Percentiles rank a stretch among this genome's conserved stretches.
Conservation (phyloP, 2,888 invertebrate species). For the Eugnorisma glareosa region DNA sequence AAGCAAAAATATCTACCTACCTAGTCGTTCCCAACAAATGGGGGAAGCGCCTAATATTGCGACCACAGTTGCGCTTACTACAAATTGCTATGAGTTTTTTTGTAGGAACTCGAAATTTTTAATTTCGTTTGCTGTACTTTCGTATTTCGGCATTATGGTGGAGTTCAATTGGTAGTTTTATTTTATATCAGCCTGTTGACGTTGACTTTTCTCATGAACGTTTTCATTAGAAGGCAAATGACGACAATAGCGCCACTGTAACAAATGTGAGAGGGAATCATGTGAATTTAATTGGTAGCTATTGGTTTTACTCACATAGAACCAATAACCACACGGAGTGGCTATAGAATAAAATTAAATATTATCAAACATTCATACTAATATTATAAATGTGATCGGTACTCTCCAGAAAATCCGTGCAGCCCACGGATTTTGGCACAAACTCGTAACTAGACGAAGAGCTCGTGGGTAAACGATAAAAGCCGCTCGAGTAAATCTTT, state of each 20-base stretch:
- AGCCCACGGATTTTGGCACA: not conserved
- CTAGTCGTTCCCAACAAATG: slow-evolving; percentile 56
- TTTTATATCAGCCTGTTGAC: slow-evolving; percentile 12
- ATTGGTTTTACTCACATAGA: not conserved
- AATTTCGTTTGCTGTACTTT: slow-evolving; percentile 60
- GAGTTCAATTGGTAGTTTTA: slow-evolving; percentile 22
- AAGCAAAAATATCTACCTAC: not conserved
- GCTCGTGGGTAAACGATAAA: no score
- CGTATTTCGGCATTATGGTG: slow-evolving; percentile 35
- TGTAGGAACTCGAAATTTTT: slow-evolving; percentile 71
- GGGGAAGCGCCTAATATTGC: slow-evolving; percentile 75
- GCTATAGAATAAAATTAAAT: not conserved
- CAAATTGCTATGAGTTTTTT: slow-evolving; percentile 76
- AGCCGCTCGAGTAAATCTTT: no score
- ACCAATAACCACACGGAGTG: not conserved
- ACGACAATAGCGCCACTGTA: not conserved
- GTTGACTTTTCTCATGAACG: not conserved
- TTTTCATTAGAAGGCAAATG: not conserved
- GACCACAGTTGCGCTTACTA: slow-evolving; percentile 68
- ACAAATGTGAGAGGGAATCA: not conserved
- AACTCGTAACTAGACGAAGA: not conserved
- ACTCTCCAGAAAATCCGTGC: not conserved
- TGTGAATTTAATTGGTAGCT: not conserved
- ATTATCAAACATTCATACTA: not conserved
- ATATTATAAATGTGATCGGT: not conserved